Base-by-base conservation (phyloP, 2,888 invertebrate species). In the Oscheius onirici region DNA sequence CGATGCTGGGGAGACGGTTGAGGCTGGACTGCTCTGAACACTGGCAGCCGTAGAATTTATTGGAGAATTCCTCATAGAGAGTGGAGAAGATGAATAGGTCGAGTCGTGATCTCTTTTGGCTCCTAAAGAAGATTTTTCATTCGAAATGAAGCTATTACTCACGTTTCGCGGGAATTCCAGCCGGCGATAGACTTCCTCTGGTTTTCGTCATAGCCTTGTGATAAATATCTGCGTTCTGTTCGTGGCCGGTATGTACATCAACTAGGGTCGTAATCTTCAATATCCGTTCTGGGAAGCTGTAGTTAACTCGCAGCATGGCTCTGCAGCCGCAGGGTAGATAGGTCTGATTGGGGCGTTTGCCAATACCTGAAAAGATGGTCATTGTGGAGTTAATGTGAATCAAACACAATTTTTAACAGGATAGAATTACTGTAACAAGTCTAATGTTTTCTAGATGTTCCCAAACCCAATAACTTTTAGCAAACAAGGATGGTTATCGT, bases 301-400 rank as follows among this genome's bases (percentile, higher is more conserved):
- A 86, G 73, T 84, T 86, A 55, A 86, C 74, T 17, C 86, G 72
- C 43, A 86, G 72, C 83, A 83, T 86, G n/a, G 86, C 85, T 8
- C 69, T 69, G 69, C 86, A 86, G 5, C 81, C 83, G 71, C 84
- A 84, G 17, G 86, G 86, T 28, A 87, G 75, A 60, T 86, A 86
- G 67, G 81, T 82, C 75, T 87, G 87, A 63, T 87, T 86, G 8
- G 87, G 87, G 13, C 86, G 80, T 65, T 84, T 83, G 44, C 86
- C 86, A 11, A 67, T 75, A 24, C 84, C 85, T 85, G 73, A 34
- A 65, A 63, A 34, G 3, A 34, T 8, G n/a, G n/a, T n/a, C n/a
- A n/a, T n/a, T n/a, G n/a, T n/a, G n/a, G n/a, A n/a, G n/a, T n/a
- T n/a, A n/a, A n/a, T n/a, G n/a, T n/a, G n/a, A n/a, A 34, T 34